A percentile compares a stretch with the other conserved stretches of the same genome.
These are phyloP conservation scores for Euphydryas editha DNA, from an alignment of 2,888 invertebrate species.

Conservation along the genomic window DNA sequence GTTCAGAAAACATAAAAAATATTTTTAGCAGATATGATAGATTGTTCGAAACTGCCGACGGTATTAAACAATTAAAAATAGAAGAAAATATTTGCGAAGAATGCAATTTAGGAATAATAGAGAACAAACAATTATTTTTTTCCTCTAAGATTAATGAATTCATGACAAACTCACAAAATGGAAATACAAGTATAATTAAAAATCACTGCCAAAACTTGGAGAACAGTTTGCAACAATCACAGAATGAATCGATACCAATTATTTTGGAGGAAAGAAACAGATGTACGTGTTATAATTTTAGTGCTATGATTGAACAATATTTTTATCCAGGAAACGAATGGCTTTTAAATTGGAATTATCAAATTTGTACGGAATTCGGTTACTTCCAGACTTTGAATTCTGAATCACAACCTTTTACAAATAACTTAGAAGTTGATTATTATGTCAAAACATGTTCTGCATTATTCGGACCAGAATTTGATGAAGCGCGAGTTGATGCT, in stretches of 20 bases:
- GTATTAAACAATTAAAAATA: conserved; percentile 60
- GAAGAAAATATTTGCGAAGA: conserved; percentile 67
- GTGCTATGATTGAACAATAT: conserved; percentile 53
- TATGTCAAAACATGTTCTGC: conserved; percentile 68
- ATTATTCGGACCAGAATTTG: conserved; percentile 68
- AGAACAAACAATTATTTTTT: conserved; percentile 68
- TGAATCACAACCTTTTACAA: conserved; percentile 82
- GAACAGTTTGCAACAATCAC: conserved; percentile 40
- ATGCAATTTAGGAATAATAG: conserved; percentile 59
- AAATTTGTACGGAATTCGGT: conserved; percentile 91
- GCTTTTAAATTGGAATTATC: conserved; percentile 85
- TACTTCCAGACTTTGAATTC: conserved; percentile 87
- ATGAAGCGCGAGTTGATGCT: conserved; percentile 59
- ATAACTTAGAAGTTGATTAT: conserved; percentile 68
- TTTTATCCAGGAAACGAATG: conserved; percentile 51
- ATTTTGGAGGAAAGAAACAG: conserved; percentile 7
- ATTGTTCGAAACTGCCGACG: conserved; percentile 55
- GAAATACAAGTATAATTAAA: conserved; percentile 54
- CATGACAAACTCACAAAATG: conserved; percentile 65
- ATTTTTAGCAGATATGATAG: conserved; percentile 60
- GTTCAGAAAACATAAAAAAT: conserved; percentile 55
- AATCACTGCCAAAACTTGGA: conserved; percentile 53
- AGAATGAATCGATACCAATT: not conserved
- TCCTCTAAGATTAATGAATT: conserved; percentile 54
- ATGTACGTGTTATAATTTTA: conserved; percentile 64